Base-by-base conservation (phyloP, 2,797 vertebrate species). In the Ammospiza maritima region DNA sequence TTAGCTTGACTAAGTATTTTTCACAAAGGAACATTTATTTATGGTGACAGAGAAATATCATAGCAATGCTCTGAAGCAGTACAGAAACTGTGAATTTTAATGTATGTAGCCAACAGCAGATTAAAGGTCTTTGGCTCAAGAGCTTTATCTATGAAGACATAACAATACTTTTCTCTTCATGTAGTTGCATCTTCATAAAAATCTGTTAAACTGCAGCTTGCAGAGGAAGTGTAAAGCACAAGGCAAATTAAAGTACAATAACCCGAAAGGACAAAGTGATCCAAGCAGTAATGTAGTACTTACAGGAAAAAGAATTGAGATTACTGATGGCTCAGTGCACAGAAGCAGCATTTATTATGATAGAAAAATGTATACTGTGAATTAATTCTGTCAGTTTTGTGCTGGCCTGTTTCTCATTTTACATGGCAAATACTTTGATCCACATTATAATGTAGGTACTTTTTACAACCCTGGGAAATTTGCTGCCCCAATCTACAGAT, bases 381-480 rank as follows among this genome's bases (percentile, higher is more conserved):
- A 94, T 94, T 96, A 93, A 74, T 54, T 89, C 81, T 85, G 64
- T 91, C 57, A 53, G 61, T 75, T 95, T 89, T 92, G 69, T 53
- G 45, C 48, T 90, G 84, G 16, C 47, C 70, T 96, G 53, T 78
- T 95, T 89, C 87, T 95, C 80, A 88, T 93, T 95, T 95, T 84
- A 85, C 69, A 42, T 45, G 64, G 74, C 42, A 32, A 78, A 58
- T 57, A 56, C 88, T 93, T 95, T 95, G 82, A 92, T 90, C 92
- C 47, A 26, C 64, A 9, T 73, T 90, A 57, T 62, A 89, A 88
- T 34, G 40, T 34, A 81, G 67, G 61, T 89, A n/a, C 42, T 79
- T 71, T 66, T 62, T 71, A 79, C 26, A 84, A 30, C 60, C 64
- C 88, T 94, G 78, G 69, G 89, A 96, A 95, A 93, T 83, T 85